A percentile compares a stretch with the other conserved stretches of the same genome.
These are phyloP conservation scores for Erebia palarica DNA, from an alignment of 2,888 invertebrate genomes.

Conservation along the genomic window DNA sequence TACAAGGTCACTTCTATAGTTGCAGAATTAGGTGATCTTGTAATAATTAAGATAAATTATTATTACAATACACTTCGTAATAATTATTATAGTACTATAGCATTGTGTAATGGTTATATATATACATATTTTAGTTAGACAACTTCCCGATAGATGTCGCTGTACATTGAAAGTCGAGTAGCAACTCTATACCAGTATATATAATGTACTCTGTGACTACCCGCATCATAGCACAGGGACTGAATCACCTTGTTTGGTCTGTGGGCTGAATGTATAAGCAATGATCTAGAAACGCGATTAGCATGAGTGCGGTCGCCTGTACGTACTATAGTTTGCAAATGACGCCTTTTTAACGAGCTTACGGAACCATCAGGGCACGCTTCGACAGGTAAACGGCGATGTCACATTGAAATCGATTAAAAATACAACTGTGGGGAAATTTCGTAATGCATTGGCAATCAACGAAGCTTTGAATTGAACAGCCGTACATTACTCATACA, in stretches of 20 bases:
- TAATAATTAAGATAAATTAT: too few species aligned
- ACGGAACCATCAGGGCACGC: neutral
- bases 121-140: too few species aligned
- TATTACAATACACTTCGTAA: too few species aligned
- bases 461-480: neutral
- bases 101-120: too few species aligned
- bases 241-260: too few species aligned
- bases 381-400: constrained; percentile 8
- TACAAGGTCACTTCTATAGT: too few species aligned
- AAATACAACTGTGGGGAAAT: neutral
- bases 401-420: neutral
- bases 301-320: neutral
- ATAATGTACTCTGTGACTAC: too few species aligned
- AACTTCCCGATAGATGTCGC: too few species aligned
- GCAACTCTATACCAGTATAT: too few species aligned
- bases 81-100: too few species aligned
- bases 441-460: neutral
- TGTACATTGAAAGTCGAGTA: too few species aligned
- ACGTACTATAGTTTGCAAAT: neutral
- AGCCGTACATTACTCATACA: neutral
- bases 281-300: constrained; percentile 8
- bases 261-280: constrained; percentile 1
- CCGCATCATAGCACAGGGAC: neutral
- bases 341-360: constrained; percentile 4
- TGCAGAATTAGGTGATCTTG: too few species aligned